These are phyloP conservation scores for Allygus modestus DNA, from an alignment of 2,888 invertebrate species.

Conservation along the genomic window DNA sequence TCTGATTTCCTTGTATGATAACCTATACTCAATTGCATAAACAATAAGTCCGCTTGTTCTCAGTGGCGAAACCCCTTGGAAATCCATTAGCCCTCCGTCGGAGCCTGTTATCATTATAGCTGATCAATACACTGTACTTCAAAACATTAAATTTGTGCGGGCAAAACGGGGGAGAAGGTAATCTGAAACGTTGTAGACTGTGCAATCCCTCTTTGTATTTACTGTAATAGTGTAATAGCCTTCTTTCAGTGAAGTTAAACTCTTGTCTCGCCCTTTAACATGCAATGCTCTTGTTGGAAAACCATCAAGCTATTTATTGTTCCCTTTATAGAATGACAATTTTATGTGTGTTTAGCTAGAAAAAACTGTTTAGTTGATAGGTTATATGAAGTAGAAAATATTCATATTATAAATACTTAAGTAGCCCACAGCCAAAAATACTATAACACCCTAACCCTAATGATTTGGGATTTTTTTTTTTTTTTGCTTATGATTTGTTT, in stretches of 20 bases:
- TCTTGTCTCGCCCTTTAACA: not conserved
- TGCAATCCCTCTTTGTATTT: not conserved
- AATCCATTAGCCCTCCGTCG: conserved; percentile 1
- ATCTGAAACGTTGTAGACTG: not conserved
- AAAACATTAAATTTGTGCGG: not conserved
- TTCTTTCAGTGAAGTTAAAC: not conserved
- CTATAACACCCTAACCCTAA: no score
- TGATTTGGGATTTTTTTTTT: no score
- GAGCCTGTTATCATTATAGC: not conserved
- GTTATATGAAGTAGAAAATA: no score
- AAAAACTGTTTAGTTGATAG: no score
- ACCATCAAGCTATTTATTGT: no score
- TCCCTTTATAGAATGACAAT: no score
- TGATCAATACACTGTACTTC: not conserved
- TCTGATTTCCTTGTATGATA: not conserved
- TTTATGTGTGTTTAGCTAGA: no score
- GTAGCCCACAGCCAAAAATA: no score
- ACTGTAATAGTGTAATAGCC: not conserved
- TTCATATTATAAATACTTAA: no score
- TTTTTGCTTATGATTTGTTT: no score
- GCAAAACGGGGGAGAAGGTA: not conserved
- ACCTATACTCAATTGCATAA: not conserved
- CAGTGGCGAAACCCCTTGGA: conserved; percentile 3
- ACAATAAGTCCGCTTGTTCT: not conserved
- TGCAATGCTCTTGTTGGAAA: not conserved